Evolutionary conservation across 2,113 vertebrate species (phyloP).

Genomic region (Rhizomys pruinosus): DNA sequence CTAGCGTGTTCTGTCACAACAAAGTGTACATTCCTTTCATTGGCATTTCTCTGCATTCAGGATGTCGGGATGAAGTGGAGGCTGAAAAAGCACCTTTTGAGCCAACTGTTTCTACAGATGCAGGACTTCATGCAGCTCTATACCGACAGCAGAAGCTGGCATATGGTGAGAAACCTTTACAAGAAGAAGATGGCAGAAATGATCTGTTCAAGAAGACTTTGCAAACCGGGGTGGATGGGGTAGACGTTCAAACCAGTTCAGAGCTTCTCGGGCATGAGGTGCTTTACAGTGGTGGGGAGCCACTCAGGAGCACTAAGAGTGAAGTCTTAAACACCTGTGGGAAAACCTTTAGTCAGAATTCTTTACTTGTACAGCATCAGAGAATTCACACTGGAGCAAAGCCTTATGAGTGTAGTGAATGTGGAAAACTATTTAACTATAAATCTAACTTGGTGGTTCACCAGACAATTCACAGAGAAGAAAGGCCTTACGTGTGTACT

Average conservation of each 20-base stretch:
- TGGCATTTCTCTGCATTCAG: not conserved
- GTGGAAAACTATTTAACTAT: constrained; percentile 72
- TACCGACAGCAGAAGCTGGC: not conserved
- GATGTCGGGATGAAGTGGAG: not conserved
- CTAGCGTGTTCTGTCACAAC: not conserved
- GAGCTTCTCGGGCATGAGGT: not conserved
- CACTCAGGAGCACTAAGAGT: not conserved
- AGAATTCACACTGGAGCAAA: not conserved
- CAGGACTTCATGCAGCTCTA: not conserved
- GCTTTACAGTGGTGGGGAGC: not conserved
- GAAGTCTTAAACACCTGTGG: too few relatives aligned
- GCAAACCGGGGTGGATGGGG: not conserved
- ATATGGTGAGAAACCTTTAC: not conserved
- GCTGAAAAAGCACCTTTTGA: not conserved
- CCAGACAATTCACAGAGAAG: constrained; percentile 69
- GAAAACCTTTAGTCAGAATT: not conserved
- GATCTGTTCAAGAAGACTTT: not conserved
- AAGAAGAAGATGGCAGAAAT: too few relatives aligned
- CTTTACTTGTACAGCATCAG: not conserved
- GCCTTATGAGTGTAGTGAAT: constrained; percentile 71
- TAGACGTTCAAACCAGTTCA: not conserved
- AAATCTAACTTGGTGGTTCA: constrained; percentile 12
- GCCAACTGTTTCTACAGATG: not conserved
- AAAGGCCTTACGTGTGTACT: constrained; percentile 71
- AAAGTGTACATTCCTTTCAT: not conserved